These are phyloP conservation scores for Eriocheir sinensis DNA, from an alignment of 1,140 invertebrate species.

Conservation along the genomic window DNA sequence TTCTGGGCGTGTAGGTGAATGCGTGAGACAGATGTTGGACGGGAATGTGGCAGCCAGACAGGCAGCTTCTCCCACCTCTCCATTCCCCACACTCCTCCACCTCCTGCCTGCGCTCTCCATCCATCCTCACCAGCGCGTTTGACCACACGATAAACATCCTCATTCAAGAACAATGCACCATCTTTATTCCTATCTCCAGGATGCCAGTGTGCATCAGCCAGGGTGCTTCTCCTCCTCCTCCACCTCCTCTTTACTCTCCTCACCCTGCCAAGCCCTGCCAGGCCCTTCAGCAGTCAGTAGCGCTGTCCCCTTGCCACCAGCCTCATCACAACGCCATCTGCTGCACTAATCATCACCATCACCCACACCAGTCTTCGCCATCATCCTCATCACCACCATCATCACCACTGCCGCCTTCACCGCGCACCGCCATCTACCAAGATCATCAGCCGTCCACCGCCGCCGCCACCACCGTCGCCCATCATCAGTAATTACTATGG, in stretches of 20 bases:
- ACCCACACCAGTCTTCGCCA: neutral
- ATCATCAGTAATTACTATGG: slow-evolving; percentile 41
- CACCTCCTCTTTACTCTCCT: neutral
- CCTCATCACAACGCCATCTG: slow-evolving; percentile 31
- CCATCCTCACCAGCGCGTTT: neutral
- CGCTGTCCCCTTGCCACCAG: slow-evolving; percentile 23
- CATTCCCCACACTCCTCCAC: neutral
- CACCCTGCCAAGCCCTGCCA: neutral
- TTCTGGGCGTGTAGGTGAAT: neutral
- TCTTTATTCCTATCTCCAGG: neutral
- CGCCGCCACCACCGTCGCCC: neutral
- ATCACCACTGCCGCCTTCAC: slow-evolving; percentile 3
- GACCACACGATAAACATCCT: neutral
- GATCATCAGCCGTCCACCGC: slow-evolving; percentile 1
- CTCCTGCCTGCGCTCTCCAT: neutral
- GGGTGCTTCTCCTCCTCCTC: neutral
- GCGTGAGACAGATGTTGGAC: slow-evolving; percentile 43
- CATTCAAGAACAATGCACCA: neutral
- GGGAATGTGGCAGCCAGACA: neutral
- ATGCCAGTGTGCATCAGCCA: neutral
- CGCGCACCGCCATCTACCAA: slow-evolving; percentile 27
- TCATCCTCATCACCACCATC: slow-evolving; percentile 16
- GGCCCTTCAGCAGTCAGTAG: neutral
- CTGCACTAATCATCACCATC: slow-evolving; percentile 46
- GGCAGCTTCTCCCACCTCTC: neutral